Conservation (phyloP, 2,888 invertebrate genomes). For the Meghimatium bilineatum region DNA sequence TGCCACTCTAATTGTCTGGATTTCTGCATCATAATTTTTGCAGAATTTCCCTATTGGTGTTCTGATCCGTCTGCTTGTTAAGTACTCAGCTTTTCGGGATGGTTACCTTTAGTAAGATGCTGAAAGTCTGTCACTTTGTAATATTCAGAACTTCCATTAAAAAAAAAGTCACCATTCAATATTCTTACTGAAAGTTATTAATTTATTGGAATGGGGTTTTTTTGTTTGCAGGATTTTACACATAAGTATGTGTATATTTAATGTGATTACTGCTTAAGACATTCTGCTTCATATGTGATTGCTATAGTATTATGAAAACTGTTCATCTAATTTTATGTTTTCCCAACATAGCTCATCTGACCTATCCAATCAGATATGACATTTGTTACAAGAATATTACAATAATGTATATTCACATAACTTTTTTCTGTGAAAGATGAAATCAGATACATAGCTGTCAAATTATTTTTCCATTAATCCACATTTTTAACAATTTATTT, state of each 20-base stretch:
- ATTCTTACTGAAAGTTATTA: background rate
- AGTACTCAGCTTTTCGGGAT: no score
- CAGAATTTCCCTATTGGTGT: no score
- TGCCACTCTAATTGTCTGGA: no score
- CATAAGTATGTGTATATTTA: background rate
- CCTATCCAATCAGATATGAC: background rate
- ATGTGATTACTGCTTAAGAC: background rate
- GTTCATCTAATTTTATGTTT: background rate
- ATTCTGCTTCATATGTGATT: background rate
- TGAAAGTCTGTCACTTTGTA: background rate
- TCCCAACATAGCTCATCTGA: background rate
- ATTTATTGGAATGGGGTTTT: background rate
- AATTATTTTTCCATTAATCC: no score
- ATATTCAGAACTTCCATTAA: background rate
- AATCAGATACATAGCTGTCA: no score
- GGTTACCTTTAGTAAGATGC: no score
- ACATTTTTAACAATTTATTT: no score
- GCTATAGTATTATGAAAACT: background rate
- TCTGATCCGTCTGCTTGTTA: no score
- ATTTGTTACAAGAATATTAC: background rate
- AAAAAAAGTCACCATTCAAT: slow-evolving; percentile 9
- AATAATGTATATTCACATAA: background rate
- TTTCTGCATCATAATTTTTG: no score
- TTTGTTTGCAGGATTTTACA: background rate
- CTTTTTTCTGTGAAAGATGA: no score